Conservation (phyloP, 2,888 invertebrate genomes). For the Meta bourneti region DNA sequence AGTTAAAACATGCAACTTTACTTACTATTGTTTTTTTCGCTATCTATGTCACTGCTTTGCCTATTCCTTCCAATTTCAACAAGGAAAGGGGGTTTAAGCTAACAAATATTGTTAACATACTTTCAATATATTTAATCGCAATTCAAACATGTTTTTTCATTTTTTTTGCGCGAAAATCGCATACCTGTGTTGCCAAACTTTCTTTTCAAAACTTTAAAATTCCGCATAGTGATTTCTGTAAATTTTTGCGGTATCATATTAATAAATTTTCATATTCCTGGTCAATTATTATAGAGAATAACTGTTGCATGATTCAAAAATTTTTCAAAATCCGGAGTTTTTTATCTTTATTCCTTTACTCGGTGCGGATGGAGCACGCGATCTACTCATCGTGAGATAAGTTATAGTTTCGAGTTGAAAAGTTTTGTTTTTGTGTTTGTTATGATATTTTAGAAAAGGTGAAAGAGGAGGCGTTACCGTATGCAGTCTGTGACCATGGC, state of each 20-base stretch:
- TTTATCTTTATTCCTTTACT: too few relatives aligned
- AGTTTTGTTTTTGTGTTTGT: neutral
- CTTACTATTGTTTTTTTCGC: neutral
- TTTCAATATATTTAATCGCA: constrained; percentile 2
- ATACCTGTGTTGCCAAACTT: constrained; percentile 32
- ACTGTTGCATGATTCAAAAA: too few relatives aligned
- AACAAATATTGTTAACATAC: neutral
- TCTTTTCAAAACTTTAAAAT: neutral
- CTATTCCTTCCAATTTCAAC: neutral
- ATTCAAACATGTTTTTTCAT: constrained; percentile 50
- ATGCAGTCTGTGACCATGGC: constrained; percentile 65
- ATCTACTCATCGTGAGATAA: too few relatives aligned
- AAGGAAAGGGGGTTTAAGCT: neutral
- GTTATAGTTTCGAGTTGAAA: too few relatives aligned
- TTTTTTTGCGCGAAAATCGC: constrained; percentile 55
- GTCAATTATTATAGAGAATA: too few relatives aligned
- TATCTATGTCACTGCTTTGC: neutral
- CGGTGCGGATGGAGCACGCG: too few relatives aligned
- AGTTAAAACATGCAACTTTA: neutral
- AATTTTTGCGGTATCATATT: too few relatives aligned
- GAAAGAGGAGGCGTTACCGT: constrained; percentile 60
- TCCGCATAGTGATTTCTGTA: neutral
- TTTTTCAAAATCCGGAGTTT: too few relatives aligned
- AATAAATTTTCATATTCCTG: too few relatives aligned
- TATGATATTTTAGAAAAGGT: constrained; percentile 8